These are phyloP conservation scores for Macropis europaea DNA, from an alignment of 2,888 invertebrate species.

Conservation along the genomic window DNA sequence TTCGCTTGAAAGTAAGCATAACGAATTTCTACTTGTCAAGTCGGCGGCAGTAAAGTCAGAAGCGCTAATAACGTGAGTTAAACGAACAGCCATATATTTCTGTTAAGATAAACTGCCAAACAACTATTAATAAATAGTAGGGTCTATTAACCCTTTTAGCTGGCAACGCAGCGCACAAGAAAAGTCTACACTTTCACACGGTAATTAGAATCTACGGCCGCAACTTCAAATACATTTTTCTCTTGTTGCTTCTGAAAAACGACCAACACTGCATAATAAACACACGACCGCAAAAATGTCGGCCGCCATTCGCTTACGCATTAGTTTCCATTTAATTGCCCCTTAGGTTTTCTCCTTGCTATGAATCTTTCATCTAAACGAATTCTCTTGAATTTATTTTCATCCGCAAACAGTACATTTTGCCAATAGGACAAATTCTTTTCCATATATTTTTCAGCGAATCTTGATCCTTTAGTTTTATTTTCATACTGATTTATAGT, in stretches of 20 bases:
- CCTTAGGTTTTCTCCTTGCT: too few relatives aligned
- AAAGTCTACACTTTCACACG: slow-evolving; percentile 28
- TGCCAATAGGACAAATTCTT: too few relatives aligned
- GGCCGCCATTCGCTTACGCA: too few relatives aligned
- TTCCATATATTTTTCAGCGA: too few relatives aligned
- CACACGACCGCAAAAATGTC: too few relatives aligned
- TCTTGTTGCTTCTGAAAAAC: not conserved
- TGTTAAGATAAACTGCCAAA: slow-evolving; percentile 50
- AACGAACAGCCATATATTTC: slow-evolving; percentile 58
- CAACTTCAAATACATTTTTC: not conserved
- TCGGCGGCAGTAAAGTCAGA: not conserved
- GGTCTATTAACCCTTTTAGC: slow-evolving; percentile 59
- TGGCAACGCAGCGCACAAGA: not conserved
- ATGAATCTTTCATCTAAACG: too few relatives aligned
- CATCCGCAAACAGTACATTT: too few relatives aligned
- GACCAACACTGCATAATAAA: not conserved
- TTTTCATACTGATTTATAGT: too few relatives aligned
- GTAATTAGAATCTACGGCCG: not conserved
- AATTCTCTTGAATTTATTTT: too few relatives aligned
- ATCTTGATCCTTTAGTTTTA: too few relatives aligned
- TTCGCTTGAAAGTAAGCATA: not conserved
- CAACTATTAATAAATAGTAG: slow-evolving; percentile 65
- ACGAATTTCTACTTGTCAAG: not conserved
- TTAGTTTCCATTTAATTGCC: too few relatives aligned
- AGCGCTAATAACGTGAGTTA: slow-evolving; percentile 21